Evolutionary conservation across 2,113 vertebrate genomes (phyloP).

Genomic region (Parotia lawesii): DNA sequence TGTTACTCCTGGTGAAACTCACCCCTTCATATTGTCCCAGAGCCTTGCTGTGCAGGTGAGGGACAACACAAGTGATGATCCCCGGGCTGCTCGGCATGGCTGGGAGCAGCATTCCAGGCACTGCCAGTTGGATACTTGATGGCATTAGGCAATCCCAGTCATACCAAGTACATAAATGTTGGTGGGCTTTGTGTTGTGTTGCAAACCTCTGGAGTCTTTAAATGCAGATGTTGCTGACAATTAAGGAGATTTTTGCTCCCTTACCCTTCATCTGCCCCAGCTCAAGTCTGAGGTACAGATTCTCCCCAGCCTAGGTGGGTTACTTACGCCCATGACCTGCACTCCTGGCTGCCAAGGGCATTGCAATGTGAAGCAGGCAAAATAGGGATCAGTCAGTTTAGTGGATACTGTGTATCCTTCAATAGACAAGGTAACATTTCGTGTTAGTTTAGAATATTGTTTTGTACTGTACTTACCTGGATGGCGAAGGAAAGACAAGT

Average conservation of each 20-base stretch:
- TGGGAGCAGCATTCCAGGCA: not conserved
- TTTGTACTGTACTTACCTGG: conserved; percentile 97
- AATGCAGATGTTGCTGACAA: conserved; percentile 32
- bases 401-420: conserved; percentile 99
- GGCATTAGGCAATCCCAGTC: conserved; percentile 61
- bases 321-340: conserved; percentile 43
- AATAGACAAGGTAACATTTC: conserved; percentile 91
- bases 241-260: conserved; percentile 33
- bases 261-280: not conserved
- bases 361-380: conserved; percentile 86
- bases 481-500: conserved; percentile 87
- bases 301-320: conserved; percentile 11
- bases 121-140: not conserved
- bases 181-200: conserved; percentile 8
- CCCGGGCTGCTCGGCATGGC: not conserved
- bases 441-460: conserved; percentile 94
- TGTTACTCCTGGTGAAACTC: conserved; percentile 25
- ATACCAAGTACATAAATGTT: conserved; percentile 11
- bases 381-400: conserved; percentile 90
- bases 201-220: conserved; percentile 46
- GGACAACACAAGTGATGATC: not conserved
- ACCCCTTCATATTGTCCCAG: not conserved
- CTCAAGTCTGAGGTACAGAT: conserved; percentile 27
- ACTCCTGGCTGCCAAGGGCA: conserved; percentile 79
- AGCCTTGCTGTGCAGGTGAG: not conserved